Conservation (phyloP, 2,113 vertebrate species). For the Butastur rufipennis region DNA sequence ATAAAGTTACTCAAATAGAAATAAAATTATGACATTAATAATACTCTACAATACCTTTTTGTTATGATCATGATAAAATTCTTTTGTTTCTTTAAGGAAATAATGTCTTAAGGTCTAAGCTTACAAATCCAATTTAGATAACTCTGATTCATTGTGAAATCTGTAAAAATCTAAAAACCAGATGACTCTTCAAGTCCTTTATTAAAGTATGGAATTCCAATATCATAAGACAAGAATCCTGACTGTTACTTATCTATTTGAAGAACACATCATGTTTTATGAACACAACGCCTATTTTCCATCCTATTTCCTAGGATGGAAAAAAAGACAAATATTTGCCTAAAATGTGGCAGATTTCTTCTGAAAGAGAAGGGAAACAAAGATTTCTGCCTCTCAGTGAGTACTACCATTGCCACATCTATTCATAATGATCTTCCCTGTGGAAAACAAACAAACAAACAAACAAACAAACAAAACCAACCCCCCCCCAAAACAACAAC, state of each 20-base stretch:
- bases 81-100: neutral
- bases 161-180: neutral
- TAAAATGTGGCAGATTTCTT: neutral
- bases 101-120: neutral
- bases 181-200: neutral
- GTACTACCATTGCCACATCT: neutral
- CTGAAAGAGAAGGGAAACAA: neutral
- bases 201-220: neutral
- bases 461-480: no score
- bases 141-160: neutral
- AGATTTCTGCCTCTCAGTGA: neutral
- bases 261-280: neutral
- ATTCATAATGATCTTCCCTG: neutral
- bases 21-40: neutral
- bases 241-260: neutral
- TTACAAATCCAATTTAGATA: neutral
- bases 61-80: neutral
- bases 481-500: no score
- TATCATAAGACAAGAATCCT: neutral
- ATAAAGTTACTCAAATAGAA: neutral
- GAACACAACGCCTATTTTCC: neutral
- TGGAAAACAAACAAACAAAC: neutral
- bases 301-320: neutral
- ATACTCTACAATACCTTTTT: neutral
- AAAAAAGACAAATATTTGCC: neutral